Conservation (phyloP, 2,888 invertebrate genomes). For the Pelosia muscerda region DNA sequence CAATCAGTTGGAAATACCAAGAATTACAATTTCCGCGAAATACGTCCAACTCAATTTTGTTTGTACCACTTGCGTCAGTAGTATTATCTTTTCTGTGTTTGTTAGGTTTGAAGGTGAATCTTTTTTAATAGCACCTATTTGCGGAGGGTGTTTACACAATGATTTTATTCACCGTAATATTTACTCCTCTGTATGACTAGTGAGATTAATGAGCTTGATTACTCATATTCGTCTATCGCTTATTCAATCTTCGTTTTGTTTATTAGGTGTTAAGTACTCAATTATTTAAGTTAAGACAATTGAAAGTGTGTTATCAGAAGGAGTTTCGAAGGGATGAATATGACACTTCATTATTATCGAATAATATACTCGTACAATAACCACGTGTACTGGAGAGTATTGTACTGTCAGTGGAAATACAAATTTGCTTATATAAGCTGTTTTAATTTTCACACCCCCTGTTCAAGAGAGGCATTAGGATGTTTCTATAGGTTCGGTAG, state of each 20-base stretch:
- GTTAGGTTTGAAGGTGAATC: slow-evolving; percentile 1
- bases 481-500: no score
- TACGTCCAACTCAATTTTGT: neutral
- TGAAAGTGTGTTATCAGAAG: neutral
- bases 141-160: slow-evolving; percentile 4
- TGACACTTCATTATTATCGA: neutral
- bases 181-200: slow-evolving; percentile 1
- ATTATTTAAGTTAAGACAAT: no score
- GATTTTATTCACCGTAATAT: slow-evolving; percentile 1
- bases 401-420: no score
- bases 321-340: neutral
- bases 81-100: neutral
- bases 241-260: neutral
- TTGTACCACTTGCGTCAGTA: no score
- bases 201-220: neutral
- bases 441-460: no score
- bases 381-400: no score
- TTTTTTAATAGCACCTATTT: slow-evolving; percentile 1
- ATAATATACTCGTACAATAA: no score
- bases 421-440: no score
- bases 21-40: neutral
- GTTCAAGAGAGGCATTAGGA: no score
- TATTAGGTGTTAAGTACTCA: neutral
- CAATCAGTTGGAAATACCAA: neutral
- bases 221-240: neutral